A percentile compares a stretch with the other conserved stretches of the same genome.
phyloP scores from a whole-genome alignment of 2,888 invertebrate genomes.

The Elegia similella region DNA sequence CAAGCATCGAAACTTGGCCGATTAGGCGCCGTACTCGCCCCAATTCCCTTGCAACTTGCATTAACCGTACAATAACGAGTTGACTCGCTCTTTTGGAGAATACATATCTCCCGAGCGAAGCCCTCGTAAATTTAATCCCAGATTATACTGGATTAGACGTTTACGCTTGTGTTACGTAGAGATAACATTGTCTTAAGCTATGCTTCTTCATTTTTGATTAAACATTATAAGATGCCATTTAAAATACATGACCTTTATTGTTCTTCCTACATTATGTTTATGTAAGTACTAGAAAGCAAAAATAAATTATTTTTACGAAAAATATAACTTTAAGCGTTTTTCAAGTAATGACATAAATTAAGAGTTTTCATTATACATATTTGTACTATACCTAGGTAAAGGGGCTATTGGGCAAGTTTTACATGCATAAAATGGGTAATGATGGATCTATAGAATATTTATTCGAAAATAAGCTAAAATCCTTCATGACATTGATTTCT shows the following conservation, averaged over 20 bases:
- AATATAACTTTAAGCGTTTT: too few relatives aligned
- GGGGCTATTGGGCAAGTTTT: too few relatives aligned
- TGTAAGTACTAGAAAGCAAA: too few relatives aligned
- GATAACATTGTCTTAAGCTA: slow-evolving; percentile 9
- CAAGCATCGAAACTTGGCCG: slow-evolving; percentile 15
- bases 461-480: too few relatives aligned
- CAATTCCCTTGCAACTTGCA: slow-evolving; percentile 19
- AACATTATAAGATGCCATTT: not conserved
- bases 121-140: slow-evolving; percentile 11
- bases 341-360: too few relatives aligned
- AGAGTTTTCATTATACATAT: too few relatives aligned
- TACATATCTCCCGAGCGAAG: slow-evolving; percentile 3
- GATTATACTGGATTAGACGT: slow-evolving; percentile 14
- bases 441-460: too few relatives aligned
- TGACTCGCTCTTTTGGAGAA: slow-evolving; percentile 13
- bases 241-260: not conserved
- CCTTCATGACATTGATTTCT: too few relatives aligned
- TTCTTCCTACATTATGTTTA: too few relatives aligned
- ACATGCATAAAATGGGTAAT: too few relatives aligned
- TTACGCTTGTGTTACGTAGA: slow-evolving; percentile 14
- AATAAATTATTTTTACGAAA: too few relatives aligned
- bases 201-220: slow-evolving; percentile 3
- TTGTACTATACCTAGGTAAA: too few relatives aligned
- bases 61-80: slow-evolving; percentile 16
- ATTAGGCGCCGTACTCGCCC: slow-evolving; percentile 17